These are phyloP conservation scores for Mobula birostris DNA, from an alignment of 2,113 vertebrate species.

Conservation along the genomic window DNA sequence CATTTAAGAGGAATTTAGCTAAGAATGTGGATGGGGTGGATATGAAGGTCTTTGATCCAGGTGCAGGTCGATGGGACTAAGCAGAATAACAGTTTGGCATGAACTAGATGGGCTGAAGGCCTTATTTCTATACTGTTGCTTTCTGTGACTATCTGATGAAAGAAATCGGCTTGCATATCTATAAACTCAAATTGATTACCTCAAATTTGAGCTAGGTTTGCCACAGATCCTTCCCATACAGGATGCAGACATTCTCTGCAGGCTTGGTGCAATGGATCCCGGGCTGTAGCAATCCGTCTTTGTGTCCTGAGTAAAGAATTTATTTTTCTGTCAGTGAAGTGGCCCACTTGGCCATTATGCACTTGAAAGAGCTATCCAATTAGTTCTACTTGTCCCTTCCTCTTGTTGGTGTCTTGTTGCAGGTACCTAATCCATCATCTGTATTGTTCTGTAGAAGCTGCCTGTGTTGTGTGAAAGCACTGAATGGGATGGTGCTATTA, in stretches of 20 bases:
- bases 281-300: background rate
- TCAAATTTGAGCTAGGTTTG: background rate
- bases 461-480: background rate
- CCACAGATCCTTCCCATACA: background rate
- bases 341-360: background rate
- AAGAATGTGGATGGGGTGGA: no score
- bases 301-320: background rate
- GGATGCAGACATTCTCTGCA: background rate
- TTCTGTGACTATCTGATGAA: no score
- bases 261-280: background rate
- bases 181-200: background rate
- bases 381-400: background rate
- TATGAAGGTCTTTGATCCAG: no score
- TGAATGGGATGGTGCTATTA: background rate
- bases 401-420: constrained; percentile 1
- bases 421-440: background rate
- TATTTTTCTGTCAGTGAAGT: background rate
- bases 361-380: background rate
- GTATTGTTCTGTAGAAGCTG: background rate
- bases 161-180: background rate
- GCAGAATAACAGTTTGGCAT: no score
- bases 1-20: no score
- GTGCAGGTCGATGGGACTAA: no score
- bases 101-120: no score
- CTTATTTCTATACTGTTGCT: no score